Evolutionary conservation across 2,888 invertebrate species (phyloP).

Genomic region (Dromius quadrimaculatus): DNA sequence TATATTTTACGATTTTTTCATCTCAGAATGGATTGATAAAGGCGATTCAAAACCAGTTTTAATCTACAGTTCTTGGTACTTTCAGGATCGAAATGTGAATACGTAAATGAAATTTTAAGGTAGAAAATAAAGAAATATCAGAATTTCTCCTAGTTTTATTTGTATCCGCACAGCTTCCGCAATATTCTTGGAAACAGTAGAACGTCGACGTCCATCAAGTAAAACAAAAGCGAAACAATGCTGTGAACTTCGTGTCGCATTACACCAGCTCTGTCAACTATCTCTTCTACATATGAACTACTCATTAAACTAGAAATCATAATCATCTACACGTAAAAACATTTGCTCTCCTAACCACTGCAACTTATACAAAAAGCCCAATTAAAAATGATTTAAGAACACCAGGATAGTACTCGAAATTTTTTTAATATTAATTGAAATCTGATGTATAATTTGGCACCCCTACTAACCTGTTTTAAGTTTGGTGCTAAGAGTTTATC

Average conservation of each 20-base stretch:
- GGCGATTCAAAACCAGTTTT: no score
- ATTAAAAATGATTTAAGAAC: constrained; percentile 45
- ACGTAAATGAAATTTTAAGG: no score
- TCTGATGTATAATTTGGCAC: no score
- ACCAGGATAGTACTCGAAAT: background rate
- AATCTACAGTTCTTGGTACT: no score
- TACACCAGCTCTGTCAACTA: constrained; percentile 24
- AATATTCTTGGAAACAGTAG: constrained; percentile 19
- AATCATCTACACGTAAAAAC: constrained; percentile 44
- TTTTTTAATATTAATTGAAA: no score
- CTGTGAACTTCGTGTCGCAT: constrained; percentile 31
- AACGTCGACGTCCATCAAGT: constrained; percentile 17
- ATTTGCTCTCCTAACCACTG: constrained; percentile 39
- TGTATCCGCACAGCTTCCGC: constrained; percentile 7
- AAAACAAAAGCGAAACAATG: constrained; percentile 36
- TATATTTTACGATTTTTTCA: constrained; percentile 31
- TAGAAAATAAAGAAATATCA: no score
- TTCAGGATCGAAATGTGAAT: no score
- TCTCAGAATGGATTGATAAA: no score
- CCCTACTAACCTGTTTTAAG: no score
- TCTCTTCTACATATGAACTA: constrained; percentile 32
- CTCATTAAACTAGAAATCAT: constrained; percentile 25
- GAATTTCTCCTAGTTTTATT: constrained; percentile 10
- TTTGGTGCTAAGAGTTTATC: no score
- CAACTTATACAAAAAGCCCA: constrained; percentile 18